Percentiles rank a stretch among this genome's conserved stretches.
phyloP scores from a whole-genome alignment of 2,888 invertebrate genomes.

The Conchocele bisecta region DNA sequence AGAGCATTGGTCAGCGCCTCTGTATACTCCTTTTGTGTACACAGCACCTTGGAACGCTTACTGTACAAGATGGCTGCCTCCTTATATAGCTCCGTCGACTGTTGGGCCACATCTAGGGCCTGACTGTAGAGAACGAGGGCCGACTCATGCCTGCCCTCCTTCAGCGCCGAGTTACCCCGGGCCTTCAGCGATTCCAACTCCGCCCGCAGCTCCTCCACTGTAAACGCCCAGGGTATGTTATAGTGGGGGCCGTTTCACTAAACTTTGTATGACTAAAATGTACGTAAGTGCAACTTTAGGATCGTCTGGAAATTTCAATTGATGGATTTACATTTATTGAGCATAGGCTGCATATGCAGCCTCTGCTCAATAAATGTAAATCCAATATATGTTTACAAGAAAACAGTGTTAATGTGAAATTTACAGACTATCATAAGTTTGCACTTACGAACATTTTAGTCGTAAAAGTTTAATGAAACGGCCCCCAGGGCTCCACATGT shows the following conservation, averaged over 20 bases:
- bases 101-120: slow-evolving; percentile 48
- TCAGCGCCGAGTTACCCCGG: slow-evolving; percentile 54
- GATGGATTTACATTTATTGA: no score
- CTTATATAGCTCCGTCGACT: slow-evolving; percentile 41
- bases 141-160: slow-evolving; percentile 32
- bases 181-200: slow-evolving; percentile 50
- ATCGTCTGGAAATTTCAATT: slow-evolving; percentile 7
- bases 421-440: no score
- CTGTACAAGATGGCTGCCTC: slow-evolving; percentile 62
- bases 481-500: no score
- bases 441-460: no score
- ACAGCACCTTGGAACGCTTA: slow-evolving; percentile 59
- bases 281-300: neutral
- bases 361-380: no score
- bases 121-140: slow-evolving; percentile 56
- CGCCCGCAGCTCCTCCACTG: slow-evolving; percentile 53
- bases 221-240: neutral
- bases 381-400: no score
- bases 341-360: no score
- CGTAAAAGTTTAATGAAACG: no score
- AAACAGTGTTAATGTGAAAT: no score
- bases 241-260: neutral
- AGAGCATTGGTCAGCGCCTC: slow-evolving; percentile 56
- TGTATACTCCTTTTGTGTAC: slow-evolving; percentile 25
- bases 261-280: neutral